Conservation (phyloP, 37 sponge, comb jelly and placozoan species). For the Eunapius fragilis region DNA sequence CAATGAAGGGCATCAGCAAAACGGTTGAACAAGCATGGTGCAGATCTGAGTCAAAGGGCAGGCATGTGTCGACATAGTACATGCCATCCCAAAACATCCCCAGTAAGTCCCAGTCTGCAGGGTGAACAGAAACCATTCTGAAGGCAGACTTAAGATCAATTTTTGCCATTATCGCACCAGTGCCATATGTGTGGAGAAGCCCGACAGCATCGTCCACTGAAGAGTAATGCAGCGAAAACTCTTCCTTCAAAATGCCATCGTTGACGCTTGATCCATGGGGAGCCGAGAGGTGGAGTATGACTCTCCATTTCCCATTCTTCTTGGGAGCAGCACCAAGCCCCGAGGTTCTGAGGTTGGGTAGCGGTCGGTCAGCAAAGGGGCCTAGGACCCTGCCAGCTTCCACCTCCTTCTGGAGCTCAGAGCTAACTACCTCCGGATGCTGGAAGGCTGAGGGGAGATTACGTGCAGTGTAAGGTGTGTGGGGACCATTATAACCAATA, state of each 20-base stretch:
- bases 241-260: background rate
- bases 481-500: background rate
- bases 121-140: constrained; percentile 14
- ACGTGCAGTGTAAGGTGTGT: background rate
- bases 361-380: background rate
- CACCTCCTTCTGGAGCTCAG: background rate
- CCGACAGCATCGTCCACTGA: background rate
- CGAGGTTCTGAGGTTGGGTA: constrained; percentile 1
- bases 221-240: constrained; percentile 6
- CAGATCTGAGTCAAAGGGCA: constrained; percentile 38
- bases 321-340: constrained; percentile 12
- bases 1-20: background rate
- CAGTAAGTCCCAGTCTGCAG: constrained; percentile 35
- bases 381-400: background rate
- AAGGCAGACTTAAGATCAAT: constrained; percentile 31
- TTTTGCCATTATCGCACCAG: constrained; percentile 2
- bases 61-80: constrained; percentile 21
- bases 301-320: background rate
- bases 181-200: background rate
- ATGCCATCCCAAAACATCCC: constrained; percentile 22
- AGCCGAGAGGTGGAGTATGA: too few species aligned
- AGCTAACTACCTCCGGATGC: background rate
- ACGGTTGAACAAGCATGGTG: constrained; percentile 10
- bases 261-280: background rate
- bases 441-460: constrained; percentile 7